Conservation (phyloP, 2,113 vertebrate genomes). For the Plecotus auritus region DNA sequence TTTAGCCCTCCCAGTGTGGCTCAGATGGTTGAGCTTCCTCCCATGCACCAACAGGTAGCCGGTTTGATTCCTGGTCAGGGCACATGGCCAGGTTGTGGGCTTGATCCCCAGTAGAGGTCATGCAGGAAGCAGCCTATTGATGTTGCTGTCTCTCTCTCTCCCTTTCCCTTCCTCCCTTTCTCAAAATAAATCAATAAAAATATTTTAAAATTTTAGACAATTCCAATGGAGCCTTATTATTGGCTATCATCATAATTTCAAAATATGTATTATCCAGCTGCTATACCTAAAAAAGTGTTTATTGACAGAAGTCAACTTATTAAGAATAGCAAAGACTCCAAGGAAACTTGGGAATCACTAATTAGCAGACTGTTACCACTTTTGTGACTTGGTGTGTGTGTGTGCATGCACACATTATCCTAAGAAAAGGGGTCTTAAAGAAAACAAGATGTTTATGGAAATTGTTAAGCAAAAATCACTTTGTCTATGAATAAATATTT, state of each 20-base stretch:
- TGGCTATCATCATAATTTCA: neutral
- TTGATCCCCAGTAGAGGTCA: too few relatives aligned
- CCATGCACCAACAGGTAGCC: too few relatives aligned
- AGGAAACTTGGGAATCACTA: neutral
- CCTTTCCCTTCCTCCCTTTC: too few relatives aligned
- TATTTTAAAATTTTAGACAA: neutral
- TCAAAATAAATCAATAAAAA: too few relatives aligned
- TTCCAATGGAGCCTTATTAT: neutral
- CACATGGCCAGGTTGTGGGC: too few relatives aligned
- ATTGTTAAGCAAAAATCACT: constrained; percentile 1
- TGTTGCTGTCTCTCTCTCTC: too few relatives aligned
- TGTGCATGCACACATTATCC: neutral
- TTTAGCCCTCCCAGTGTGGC: neutral
- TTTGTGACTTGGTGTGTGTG: neutral
- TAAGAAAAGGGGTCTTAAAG: neutral
- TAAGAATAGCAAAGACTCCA: neutral
- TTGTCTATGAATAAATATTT: neutral
- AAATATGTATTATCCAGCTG: neutral
- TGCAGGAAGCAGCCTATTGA: too few relatives aligned
- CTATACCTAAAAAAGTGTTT: neutral
- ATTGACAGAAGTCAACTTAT: neutral
- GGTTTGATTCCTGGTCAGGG: too few relatives aligned
- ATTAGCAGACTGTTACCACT: neutral
- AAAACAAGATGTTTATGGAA: neutral
- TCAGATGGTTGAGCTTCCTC: too few relatives aligned